Percentiles rank a stretch among this genome's conserved stretches.
Evolutionary conservation across 2,797 vertebrate species (phyloP).

Genomic region (Sebastes hopkinsi): DNA sequence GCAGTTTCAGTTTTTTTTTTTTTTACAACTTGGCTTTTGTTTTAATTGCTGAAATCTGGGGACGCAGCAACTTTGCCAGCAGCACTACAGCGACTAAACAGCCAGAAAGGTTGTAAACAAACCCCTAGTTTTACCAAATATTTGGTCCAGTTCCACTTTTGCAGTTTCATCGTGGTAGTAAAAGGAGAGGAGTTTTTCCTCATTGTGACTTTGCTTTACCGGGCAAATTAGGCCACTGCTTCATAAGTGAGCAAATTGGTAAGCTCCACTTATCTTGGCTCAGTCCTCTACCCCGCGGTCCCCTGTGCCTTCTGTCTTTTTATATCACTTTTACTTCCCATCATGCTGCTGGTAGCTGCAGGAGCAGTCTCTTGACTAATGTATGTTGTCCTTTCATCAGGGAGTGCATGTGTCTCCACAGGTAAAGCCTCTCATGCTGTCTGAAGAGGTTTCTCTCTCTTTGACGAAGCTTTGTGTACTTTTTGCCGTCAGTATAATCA

Average conservation of each 20-base stretch:
- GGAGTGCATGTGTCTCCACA: slow-evolving; percentile 60
- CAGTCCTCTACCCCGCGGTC: slow-evolving; percentile 52
- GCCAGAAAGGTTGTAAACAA: background rate
- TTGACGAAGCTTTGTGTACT: slow-evolving; percentile 22
- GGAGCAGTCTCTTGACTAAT: slow-evolving; percentile 57
- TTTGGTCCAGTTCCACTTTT: background rate
- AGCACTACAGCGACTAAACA: background rate
- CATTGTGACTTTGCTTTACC: slow-evolving; percentile 40
- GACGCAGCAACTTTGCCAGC: background rate
- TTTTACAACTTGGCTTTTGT: background rate
- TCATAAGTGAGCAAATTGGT: slow-evolving; percentile 71
- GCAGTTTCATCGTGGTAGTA: slow-evolving; percentile 8
- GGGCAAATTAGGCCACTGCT: slow-evolving; percentile 64
- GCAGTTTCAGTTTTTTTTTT: background rate
- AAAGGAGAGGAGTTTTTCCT: slow-evolving; percentile 22
- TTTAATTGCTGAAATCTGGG: background rate
- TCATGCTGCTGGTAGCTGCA: slow-evolving; percentile 49
- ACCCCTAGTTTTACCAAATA: background rate
- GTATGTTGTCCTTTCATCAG: slow-evolving; percentile 64
- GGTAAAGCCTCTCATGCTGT: slow-evolving; percentile 51
- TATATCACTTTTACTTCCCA: slow-evolving; percentile 57
- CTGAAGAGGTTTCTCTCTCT: slow-evolving; percentile 34
- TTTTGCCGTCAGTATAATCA: slow-evolving; percentile 23
- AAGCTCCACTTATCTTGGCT: slow-evolving; percentile 69
- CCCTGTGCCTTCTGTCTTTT: slow-evolving; percentile 64